Conservation (phyloP, 1,140 invertebrate genomes). For the Acromyrmex heyeri region DNA sequence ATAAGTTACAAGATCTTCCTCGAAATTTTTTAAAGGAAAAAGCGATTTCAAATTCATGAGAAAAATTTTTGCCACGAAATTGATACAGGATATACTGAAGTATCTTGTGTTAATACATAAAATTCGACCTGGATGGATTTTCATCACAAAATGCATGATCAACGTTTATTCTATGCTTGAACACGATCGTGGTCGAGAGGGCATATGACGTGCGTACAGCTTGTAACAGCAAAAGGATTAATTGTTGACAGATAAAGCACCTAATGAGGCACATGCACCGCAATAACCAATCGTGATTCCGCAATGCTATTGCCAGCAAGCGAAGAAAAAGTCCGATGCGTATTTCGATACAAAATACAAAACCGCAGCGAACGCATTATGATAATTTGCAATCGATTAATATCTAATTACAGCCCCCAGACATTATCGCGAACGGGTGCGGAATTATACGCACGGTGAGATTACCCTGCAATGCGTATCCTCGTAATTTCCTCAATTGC, state of each 20-base stretch:
- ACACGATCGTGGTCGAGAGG: slow-evolving; percentile 13
- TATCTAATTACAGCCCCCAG: slow-evolving; percentile 51
- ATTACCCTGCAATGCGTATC: slow-evolving; percentile 37
- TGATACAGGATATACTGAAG: neutral
- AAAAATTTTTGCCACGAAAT: neutral
- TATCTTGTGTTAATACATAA: neutral
- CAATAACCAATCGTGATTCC: slow-evolving; percentile 56
- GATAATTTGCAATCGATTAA: slow-evolving; percentile 63
- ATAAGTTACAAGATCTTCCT: neutral
- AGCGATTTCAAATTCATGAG: slow-evolving; percentile 1
- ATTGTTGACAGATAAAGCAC: slow-evolving; percentile 64
- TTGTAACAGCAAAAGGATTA: slow-evolving; percentile 30
- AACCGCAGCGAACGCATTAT: slow-evolving; percentile 44
- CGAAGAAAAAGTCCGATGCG: neutral
- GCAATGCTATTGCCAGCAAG: slow-evolving; percentile 1
- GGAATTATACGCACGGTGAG: slow-evolving; percentile 28
- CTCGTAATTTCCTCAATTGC: slow-evolving; percentile 30
- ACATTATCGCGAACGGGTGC: neutral
- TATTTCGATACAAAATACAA: slow-evolving; percentile 47
- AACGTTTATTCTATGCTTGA: neutral
- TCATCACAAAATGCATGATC: neutral
- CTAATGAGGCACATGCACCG: slow-evolving; percentile 19
- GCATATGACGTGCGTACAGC: neutral
- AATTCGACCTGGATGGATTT: neutral
- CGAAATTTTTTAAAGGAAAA: slow-evolving; percentile 6